These are phyloP conservation scores for Nylanderia fulva DNA, from an alignment of 1,140 invertebrate species.

Conservation along the genomic window DNA sequence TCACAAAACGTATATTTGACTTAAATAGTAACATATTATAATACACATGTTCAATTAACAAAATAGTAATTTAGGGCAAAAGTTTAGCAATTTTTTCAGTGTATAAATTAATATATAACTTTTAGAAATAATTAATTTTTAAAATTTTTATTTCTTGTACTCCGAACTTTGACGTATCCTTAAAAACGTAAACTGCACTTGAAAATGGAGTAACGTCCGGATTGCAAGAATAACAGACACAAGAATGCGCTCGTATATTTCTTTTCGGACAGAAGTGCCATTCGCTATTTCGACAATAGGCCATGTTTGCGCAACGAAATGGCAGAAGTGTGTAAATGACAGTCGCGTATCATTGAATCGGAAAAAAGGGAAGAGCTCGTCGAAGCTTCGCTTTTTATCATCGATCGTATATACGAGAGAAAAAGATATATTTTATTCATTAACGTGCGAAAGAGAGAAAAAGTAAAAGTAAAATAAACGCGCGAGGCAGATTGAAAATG, in stretches of 20 bases:
- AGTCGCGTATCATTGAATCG: constrained; percentile 75
- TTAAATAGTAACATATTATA: no score
- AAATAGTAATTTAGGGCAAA: no score
- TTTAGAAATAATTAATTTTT: not conserved
- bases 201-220: constrained; percentile 7
- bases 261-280: constrained; percentile 63
- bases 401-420: constrained; percentile 1
- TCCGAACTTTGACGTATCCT: no score
- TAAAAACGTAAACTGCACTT: constrained; percentile 20
- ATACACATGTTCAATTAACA: no score
- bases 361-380: constrained; percentile 52
- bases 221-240: constrained; percentile 41
- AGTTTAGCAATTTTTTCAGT: no score
- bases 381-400: constrained; percentile 49
- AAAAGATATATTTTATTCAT: constrained; percentile 34
- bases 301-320: constrained; percentile 72
- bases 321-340: constrained; percentile 81
- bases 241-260: constrained; percentile 30
- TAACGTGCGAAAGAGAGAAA: not conserved
- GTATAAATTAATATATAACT: not conserved
- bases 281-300: constrained; percentile 68
- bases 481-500: constrained; percentile 9
- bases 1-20: no score
- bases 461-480: no score
- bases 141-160: not conserved